A percentile compares a stretch with the other conserved stretches of the same genome.
Conservation (phyloP, 1,140 invertebrate species). For the Meloidogyne floridensis region DNA sequence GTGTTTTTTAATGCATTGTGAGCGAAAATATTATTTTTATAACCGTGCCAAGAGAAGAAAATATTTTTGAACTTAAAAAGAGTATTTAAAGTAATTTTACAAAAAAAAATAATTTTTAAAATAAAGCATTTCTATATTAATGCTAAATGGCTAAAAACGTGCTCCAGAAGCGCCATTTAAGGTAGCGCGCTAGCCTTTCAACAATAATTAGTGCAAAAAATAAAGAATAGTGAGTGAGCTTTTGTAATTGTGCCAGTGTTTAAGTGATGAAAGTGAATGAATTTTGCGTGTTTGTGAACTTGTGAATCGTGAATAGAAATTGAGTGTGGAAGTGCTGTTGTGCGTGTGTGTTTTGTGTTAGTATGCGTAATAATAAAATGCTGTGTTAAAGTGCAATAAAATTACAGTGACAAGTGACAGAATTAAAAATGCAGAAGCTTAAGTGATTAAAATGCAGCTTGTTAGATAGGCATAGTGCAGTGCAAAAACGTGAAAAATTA, state of each 20-base stretch:
- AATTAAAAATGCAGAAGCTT: too few species aligned
- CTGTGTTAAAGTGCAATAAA: too few species aligned
- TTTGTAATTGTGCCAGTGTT: neutral
- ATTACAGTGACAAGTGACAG: too few species aligned
- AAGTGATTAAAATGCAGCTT: too few species aligned
- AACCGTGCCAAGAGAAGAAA: too few species aligned
- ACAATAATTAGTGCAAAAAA: neutral
- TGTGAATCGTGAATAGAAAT: neutral
- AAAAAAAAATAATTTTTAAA: neutral
- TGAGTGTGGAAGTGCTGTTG: slow-evolving; percentile 2
- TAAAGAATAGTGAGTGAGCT: neutral
- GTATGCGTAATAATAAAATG: too few species aligned
- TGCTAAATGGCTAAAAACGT: slow-evolving; percentile 18
- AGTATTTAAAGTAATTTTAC: neutral
- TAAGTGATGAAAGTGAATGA: neutral
- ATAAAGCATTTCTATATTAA: neutral
- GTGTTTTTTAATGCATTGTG: too few species aligned
- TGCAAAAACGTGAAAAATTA: too few species aligned
- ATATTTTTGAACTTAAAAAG: too few species aligned
- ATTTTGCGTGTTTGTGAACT: slow-evolving; percentile 7
- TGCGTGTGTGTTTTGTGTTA: neutral
- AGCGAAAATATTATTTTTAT: too few species aligned
- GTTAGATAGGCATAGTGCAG: too few species aligned
- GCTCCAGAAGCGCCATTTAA: slow-evolving; percentile 17
- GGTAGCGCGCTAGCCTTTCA: neutral